phyloP scores from a whole-genome alignment of 2,113 vertebrate species.

The Suricata suricatta region DNA sequence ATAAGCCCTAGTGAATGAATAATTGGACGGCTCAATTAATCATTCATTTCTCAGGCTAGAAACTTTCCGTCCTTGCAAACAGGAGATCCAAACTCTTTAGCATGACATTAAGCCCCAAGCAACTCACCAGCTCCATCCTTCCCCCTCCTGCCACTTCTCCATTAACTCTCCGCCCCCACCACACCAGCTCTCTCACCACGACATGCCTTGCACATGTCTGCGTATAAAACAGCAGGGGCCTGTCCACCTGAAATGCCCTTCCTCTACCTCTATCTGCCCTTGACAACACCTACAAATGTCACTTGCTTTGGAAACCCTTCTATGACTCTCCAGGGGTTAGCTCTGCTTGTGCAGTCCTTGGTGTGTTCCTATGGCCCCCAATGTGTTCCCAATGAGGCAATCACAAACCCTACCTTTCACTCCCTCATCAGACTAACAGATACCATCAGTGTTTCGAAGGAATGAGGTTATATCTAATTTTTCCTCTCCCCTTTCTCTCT shows the following conservation, averaged over 20 bases:
- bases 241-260: background rate
- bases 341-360: background rate
- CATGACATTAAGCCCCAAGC: background rate
- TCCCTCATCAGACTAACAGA: background rate
- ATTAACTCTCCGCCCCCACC: too few relatives aligned
- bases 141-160: background rate
- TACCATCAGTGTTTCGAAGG: background rate
- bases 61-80: background rate
- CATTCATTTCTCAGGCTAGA: background rate
- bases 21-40: background rate
- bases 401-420: background rate
- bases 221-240: background rate
- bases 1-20: background rate
- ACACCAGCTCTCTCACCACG: background rate
- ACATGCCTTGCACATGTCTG: background rate
- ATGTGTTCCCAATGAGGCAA: background rate
- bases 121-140: too few relatives aligned
- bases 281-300: background rate
- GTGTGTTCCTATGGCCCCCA: background rate
- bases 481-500: background rate
- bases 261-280: background rate
- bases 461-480: background rate
- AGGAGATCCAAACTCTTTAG: background rate
- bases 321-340: background rate
- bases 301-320: background rate